Conservation (phyloP, 2,888 invertebrate species). For the Caenorhabditis doughertyi region DNA sequence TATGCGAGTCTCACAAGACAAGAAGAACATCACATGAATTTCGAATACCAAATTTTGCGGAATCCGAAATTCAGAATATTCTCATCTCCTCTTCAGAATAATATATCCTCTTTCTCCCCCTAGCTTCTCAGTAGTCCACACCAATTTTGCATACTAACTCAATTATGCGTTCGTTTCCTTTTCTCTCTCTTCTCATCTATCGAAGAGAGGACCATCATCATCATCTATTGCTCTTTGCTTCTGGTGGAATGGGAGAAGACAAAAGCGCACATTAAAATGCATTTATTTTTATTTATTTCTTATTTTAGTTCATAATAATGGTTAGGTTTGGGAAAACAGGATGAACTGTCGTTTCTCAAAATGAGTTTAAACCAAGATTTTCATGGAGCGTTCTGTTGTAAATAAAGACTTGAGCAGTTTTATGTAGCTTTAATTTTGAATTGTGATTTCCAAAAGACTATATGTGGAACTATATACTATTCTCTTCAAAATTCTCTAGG, state of each 20-base stretch:
- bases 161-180: constrained; percentile 40
- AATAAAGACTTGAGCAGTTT: no score
- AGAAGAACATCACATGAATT: no score
- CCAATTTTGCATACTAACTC: constrained; percentile 43
- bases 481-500: no score
- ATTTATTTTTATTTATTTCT: neutral
- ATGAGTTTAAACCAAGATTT: no score
- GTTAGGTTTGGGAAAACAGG: no score
- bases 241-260: neutral
- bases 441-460: no score
- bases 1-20: no score
- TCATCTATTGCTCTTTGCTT: constrained; percentile 19
- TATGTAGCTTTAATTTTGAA: no score
- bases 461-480: no score
- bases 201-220: neutral
- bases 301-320: no score
- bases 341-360: no score
- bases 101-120: constrained; percentile 16
- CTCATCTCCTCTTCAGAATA: neutral
- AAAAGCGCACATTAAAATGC: neutral
- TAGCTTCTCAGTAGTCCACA: constrained; percentile 7
- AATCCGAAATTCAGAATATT: constrained; percentile 6
- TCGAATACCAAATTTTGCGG: constrained; percentile 9
- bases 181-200: constrained; percentile 18
- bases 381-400: no score